A percentile compares a stretch with the other conserved stretches of the same genome.
These are phyloP conservation scores for Dermatemys mawii DNA, from an alignment of 2,113 vertebrate species.

Conservation along the genomic window DNA sequence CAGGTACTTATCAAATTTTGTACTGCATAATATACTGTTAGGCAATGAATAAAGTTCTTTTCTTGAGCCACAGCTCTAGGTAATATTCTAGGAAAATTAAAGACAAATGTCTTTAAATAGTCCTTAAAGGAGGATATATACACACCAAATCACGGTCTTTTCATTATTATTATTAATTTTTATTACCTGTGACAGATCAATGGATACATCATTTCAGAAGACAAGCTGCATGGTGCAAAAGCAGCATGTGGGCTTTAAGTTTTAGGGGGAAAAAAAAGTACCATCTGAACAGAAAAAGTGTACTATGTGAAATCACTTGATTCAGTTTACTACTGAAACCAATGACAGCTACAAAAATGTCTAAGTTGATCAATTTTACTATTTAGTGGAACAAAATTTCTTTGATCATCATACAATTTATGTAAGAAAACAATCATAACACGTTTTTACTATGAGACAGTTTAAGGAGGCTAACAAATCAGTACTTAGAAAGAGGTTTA, in stretches of 20 bases:
- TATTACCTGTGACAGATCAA: not conserved
- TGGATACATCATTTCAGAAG: not conserved
- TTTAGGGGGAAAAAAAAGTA: not conserved
- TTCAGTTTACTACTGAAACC: slow-evolving; percentile 52
- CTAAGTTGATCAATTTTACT: slow-evolving; percentile 20
- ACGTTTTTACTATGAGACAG: not conserved
- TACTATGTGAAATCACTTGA: slow-evolving; percentile 8
- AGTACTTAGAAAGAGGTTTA: not conserved
- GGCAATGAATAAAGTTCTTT: not conserved
- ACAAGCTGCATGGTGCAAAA: not conserved
- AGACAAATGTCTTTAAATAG: not conserved
- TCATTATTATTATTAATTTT: not conserved
- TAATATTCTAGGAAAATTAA: not conserved
- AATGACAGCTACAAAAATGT: slow-evolving; percentile 58
- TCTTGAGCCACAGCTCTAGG: not conserved
- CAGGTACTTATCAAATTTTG: not conserved
- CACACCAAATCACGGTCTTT: not conserved
- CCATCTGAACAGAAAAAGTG: not conserved
- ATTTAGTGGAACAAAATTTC: not conserved
- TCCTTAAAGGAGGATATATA: not conserved
- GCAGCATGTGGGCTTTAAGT: not conserved
- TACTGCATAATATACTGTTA: not conserved
- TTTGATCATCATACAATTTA: not conserved
- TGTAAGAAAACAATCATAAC: not conserved
- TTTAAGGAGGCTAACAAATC: not conserved